Evolutionary conservation across 2,113 vertebrate genomes (phyloP), one percentile per base, ranked within the genome.

Genomic region (Ictalurus furcatus): DNA sequence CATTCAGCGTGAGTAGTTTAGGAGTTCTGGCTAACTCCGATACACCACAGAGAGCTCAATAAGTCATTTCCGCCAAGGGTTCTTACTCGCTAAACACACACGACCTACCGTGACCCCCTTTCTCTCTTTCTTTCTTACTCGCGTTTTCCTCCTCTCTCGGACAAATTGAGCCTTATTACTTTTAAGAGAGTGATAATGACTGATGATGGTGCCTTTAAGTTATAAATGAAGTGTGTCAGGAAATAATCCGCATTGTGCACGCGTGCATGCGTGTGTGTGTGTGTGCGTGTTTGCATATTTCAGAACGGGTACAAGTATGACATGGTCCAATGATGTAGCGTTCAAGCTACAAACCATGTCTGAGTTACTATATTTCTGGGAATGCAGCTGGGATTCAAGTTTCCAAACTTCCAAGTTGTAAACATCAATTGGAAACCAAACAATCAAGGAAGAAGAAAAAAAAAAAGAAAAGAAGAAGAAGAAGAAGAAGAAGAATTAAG

Each of bases 31-130:
- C 85, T 86, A 85, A 85, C 73, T 84, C 61, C 54, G 61, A 89
- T 69, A 84, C 89, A 87, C 86, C 79, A 87, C 84, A 25, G 87
- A 71, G 58, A 88, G 90, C 89, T 87, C 89, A 87, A 87, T 87
- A 76, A 90, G 88, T 85, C 69, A 86, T 88, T 88, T 90, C 84
- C 84, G 85, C 87, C 88, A 76, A 90, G 44, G 56, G 85, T 67
- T 76, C 74, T 79, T 79, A 67, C 71, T 86, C 78, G 90, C 69
- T 73, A 88, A 88, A 65, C 78, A 82, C 76, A 89, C 65, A 87
- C 37, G 85, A 87, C 85, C 63, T 52, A 73, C 73, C n/a, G 44
- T 85, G 85, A 89, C 80, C 76, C 54, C 52, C 13, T 79, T 25
- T 19, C 88, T 85, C 37, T 85, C 7, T 61, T 54, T 59, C 54